These are phyloP conservation scores for Heterohyrax brucei DNA, from an alignment of 2,797 vertebrate genomes.

Conservation along the genomic window DNA sequence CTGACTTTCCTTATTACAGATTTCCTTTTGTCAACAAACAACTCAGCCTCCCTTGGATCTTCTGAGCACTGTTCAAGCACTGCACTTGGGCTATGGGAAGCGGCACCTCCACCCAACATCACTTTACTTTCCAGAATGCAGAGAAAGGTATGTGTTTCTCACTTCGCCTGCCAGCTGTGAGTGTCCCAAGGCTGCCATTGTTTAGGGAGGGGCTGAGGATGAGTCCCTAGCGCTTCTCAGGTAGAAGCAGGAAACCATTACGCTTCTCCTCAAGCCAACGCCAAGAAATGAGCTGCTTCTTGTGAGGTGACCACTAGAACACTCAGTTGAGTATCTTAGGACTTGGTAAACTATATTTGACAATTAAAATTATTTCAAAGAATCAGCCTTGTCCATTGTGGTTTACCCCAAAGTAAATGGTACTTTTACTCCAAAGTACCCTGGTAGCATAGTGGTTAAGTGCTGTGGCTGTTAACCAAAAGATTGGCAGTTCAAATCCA, in stretches of 20 bases:
- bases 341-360: background rate
- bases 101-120: slow-evolving; percentile 89
- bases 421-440: too few relatives aligned
- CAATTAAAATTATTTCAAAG: background rate
- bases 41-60: background rate
- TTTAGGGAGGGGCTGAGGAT: too few relatives aligned
- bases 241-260: background rate
- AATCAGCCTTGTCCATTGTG: background rate
- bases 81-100: slow-evolving; percentile 93
- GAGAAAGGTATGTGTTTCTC: slow-evolving; percentile 90
- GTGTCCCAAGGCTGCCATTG: background rate
- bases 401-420: background rate
- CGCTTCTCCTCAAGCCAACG: background rate
- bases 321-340: background rate
- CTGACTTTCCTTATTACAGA: background rate
- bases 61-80: background rate
- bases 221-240: background rate
- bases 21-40: background rate
- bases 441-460: too few relatives aligned
- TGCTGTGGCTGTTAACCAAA: too few relatives aligned
- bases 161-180: too few relatives aligned
- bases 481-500: too few relatives aligned
- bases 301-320: background rate
- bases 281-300: background rate
- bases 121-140: slow-evolving; percentile 89